Evolutionary conservation across 2,113 vertebrate species (phyloP).

Genomic region (Propithecus coquereli): DNA sequence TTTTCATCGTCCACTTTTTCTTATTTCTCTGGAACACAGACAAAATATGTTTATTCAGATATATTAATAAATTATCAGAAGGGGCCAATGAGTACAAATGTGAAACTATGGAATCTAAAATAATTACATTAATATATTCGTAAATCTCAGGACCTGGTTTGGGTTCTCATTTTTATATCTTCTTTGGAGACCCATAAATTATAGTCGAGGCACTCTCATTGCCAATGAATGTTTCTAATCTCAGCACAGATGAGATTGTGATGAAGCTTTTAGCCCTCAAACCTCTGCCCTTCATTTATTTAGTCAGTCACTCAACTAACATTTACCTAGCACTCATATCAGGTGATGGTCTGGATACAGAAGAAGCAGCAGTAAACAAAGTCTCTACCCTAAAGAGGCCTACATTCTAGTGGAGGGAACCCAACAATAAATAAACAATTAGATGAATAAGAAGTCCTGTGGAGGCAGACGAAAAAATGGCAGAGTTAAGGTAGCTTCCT

Average conservation of each 20-base stretch:
- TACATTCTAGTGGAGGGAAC: neutral
- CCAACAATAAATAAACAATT: neutral
- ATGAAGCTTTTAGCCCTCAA: neutral
- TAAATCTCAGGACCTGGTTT: neutral
- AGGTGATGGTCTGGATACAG: neutral
- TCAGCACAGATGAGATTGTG: neutral
- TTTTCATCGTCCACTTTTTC: neutral
- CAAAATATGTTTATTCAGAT: neutral
- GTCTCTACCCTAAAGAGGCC: neutral
- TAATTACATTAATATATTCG: neutral
- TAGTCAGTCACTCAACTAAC: neutral
- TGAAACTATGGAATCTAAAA: neutral
- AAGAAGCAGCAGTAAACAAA: neutral
- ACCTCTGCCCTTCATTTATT: neutral
- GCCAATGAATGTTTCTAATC: neutral
- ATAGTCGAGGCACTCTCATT: neutral
- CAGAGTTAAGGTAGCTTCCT: no score
- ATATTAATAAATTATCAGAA: slow-evolving; percentile 2
- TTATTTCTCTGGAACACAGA: neutral
- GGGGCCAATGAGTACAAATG: neutral
- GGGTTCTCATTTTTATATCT: neutral
- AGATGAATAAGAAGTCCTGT: neutral
- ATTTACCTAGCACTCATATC: neutral
- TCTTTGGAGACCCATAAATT: neutral
- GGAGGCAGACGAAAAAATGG: no score